phyloP scores from a whole-genome alignment of 2,888 invertebrate genomes.

The Pogonocherus hispidulus region DNA sequence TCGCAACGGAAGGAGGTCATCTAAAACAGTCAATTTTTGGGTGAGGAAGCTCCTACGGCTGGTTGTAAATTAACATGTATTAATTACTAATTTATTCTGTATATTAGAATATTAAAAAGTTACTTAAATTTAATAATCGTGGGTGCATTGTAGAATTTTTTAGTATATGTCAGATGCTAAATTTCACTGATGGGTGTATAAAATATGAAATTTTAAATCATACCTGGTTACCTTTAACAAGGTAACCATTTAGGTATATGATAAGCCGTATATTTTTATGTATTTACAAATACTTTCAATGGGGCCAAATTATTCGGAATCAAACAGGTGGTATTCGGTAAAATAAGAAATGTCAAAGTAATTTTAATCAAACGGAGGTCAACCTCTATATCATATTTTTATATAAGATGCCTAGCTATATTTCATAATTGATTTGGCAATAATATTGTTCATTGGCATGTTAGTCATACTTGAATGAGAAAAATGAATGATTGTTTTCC shows the following conservation, averaged over 20 bases:
- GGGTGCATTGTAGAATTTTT: no score
- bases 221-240: background rate
- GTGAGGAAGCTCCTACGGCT: no score
- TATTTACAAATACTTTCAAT: background rate
- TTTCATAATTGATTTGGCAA: background rate
- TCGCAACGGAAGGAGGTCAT: no score
- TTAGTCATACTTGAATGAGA: background rate
- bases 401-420: background rate
- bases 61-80: no score
- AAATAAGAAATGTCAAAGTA: constrained; percentile 7
- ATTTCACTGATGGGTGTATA: no score
- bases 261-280: background rate
- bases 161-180: no score
- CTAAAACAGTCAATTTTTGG: no score
- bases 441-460: background rate
- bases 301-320: no score
- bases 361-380: constrained; percentile 1
- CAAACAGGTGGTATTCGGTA: constrained; percentile 1
- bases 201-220: no score
- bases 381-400: background rate
- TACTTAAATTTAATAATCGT: no score
- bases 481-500: background rate
- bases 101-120: no score
- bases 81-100: no score
- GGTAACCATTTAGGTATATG: background rate